A percentile compares a stretch with the other conserved stretches of the same genome.
These are phyloP conservation scores for Drosophila sp. DNA, from an alignment of 1,140 invertebrate genomes.

Conservation along the genomic window DNA sequence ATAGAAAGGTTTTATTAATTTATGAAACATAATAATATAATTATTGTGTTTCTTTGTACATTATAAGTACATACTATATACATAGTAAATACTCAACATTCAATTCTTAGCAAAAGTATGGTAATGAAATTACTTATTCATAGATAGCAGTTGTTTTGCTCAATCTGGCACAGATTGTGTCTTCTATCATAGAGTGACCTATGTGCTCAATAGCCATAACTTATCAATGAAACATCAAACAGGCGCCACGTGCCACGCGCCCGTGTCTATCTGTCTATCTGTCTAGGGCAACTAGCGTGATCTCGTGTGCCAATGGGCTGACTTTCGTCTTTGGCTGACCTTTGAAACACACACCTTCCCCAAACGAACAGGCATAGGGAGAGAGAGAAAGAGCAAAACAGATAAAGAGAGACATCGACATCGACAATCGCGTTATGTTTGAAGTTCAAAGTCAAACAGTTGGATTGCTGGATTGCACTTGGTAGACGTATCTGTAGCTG, in stretches of 20 bases:
- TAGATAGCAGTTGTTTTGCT: not conserved
- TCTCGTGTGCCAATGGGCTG: conserved; percentile 11
- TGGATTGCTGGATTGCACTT: conserved; percentile 2
- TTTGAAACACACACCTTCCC: conserved; percentile 4
- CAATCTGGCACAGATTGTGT: conserved; percentile 4
- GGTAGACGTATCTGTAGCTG: not conserved
- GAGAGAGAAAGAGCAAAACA: no score
- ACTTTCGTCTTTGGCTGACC: conserved; percentile 7
- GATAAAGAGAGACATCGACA: no score
- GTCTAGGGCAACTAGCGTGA: conserved; percentile 6
- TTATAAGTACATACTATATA: no score
- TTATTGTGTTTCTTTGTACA: no score
- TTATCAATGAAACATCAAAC: not conserved
- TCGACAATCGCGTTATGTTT: conserved; percentile 13
- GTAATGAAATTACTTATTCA: not conserved
- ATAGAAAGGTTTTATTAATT: no score
- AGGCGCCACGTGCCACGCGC: conserved; percentile 13
- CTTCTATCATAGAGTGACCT: not conserved
- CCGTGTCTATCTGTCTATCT: conserved; percentile 25
- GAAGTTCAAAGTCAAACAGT: conserved; percentile 48
- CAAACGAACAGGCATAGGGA: not conserved
- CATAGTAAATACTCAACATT: no score
- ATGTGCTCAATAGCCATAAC: not conserved
- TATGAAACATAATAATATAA: no score
- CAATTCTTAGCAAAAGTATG: not conserved